Percentiles rank a stretch among this genome's conserved stretches.
Evolutionary conservation across 30 jellyfish, hydroid and myxozoan genomes (phyloP).

Genomic region (Turritopsis dohrnii): DNA sequence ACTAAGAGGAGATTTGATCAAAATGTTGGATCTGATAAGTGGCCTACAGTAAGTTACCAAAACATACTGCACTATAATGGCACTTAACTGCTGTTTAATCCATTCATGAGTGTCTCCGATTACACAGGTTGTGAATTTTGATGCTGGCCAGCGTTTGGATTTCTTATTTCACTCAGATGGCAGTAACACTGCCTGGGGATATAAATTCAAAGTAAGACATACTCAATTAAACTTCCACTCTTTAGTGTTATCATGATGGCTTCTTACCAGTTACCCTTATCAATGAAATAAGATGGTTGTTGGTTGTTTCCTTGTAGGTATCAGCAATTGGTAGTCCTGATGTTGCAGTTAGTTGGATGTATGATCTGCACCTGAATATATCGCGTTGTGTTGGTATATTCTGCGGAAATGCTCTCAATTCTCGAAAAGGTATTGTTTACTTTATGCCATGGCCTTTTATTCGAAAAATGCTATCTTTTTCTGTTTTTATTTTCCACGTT

Average conservation of each 20-base stretch:
- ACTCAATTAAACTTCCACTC: not conserved
- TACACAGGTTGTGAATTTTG: constrained; percentile 61
- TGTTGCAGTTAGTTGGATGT: constrained; percentile 88
- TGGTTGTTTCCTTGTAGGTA: no score
- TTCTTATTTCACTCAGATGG: constrained; percentile 94
- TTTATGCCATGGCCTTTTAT: not conserved
- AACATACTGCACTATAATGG: no score
- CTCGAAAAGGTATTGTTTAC: constrained; percentile 54
- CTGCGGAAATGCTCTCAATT: constrained; percentile 86
- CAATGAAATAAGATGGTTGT: no score
- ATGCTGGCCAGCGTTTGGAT: constrained; percentile 79
- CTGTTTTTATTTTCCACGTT: not conserved
- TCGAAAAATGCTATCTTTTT: not conserved
- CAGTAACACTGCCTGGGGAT: constrained; percentile 92
- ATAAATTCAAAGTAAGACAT: constrained; percentile 71
- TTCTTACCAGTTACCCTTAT: no score
- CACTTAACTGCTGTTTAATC: not conserved
- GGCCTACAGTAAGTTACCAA: constrained; percentile 75
- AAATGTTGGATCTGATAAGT: constrained; percentile 61
- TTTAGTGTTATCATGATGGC: no score
- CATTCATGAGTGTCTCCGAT: not conserved
- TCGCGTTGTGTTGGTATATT: constrained; percentile 74
- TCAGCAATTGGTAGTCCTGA: constrained; percentile 93
- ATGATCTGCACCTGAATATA: constrained; percentile 72
- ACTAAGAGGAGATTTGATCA: constrained; percentile 68